phyloP scores from a whole-genome alignment of 1,140 invertebrate genomes.

The Bombus sibiricus region DNA sequence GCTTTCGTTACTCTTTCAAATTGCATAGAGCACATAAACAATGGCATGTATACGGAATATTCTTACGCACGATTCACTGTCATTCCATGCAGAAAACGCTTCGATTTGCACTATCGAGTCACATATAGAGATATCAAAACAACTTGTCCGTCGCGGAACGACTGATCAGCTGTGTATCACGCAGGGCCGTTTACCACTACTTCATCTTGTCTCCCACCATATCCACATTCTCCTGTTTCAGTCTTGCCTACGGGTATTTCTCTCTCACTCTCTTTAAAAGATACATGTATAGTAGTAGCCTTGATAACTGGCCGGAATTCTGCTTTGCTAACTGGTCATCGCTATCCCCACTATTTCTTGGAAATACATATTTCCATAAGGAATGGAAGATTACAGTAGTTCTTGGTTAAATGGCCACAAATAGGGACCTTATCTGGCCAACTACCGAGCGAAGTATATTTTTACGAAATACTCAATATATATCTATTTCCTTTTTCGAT shows the following conservation, averaged over 20 bases:
- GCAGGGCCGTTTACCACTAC: slow-evolving; percentile 51
- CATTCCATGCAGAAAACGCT: background rate
- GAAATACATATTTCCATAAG: no score
- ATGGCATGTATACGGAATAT: slow-evolving; percentile 36
- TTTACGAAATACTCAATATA: background rate
- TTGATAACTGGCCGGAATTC: background rate
- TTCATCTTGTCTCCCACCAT: slow-evolving; percentile 39
- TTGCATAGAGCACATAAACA: slow-evolving; percentile 59
- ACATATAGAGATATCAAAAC: background rate
- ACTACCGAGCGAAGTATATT: background rate
- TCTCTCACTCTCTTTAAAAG: slow-evolving; percentile 14
- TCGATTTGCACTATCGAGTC: background rate
- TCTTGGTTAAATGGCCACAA: background rate
- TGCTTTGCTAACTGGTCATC: background rate
- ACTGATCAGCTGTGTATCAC: slow-evolving; percentile 71
- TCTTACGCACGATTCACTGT: background rate
- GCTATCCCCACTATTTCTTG: background rate
- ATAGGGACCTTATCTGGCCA: background rate
- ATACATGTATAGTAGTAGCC: background rate
- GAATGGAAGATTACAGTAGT: background rate
- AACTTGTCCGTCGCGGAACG: slow-evolving; percentile 51
- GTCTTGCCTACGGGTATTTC: background rate
- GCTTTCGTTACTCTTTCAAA: slow-evolving; percentile 36
- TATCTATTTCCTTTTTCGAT: background rate
- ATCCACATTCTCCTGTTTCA: background rate